Base-by-base conservation (phyloP, 1,140 invertebrate genomes). In the Ladona fulva region DNA sequence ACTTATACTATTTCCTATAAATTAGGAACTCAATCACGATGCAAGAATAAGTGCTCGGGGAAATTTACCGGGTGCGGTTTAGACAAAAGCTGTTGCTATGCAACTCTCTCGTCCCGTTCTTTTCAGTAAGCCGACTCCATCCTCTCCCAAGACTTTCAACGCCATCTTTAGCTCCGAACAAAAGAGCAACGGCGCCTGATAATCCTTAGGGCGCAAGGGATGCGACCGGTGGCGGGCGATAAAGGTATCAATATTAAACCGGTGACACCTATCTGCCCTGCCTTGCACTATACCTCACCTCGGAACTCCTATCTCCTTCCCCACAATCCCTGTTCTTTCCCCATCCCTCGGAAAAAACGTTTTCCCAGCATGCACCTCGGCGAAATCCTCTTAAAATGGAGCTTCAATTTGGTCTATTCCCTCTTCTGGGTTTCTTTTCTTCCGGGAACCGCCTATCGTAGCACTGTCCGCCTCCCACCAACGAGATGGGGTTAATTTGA, bases 351-450 rank as follows among this genome's bases (percentile, higher is more conserved):
- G 3, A 37, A 37, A 37, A 37, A 37, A 37, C 1, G 29, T 5
- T n/a, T n/a, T n/a, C n/a, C n/a, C n/a, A 8, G 8, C 52, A 16
- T 66, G 52, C 52, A 66, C 3, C n/a, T 66, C 3, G 16, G 52
- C 1, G 52, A 66, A 66, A 66, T 66, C 52, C 52, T 66, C 52
- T 66, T 66, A 66, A 66, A 66, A 66, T 66, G 52, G 52, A 66
- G 52, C 52, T 66, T 66, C 52, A 66, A 66, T 66, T 66, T 66
- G 52, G 52, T 66, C 52, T 12, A 66, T 66, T 66, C 52, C 52
- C 52, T 66, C 52, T 8, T n/a, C n/a, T n/a, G n/a, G 29, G 29
- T 37, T 37, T 37, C 29, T 37, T 37, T 37, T 37, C 29, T 37
- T 37, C 29, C 8, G 29, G 29, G 29, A n/a, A n/a, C n/a, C n/a